Conservation (phyloP, 2,888 invertebrate genomes). For the Melanchra persicariae region DNA sequence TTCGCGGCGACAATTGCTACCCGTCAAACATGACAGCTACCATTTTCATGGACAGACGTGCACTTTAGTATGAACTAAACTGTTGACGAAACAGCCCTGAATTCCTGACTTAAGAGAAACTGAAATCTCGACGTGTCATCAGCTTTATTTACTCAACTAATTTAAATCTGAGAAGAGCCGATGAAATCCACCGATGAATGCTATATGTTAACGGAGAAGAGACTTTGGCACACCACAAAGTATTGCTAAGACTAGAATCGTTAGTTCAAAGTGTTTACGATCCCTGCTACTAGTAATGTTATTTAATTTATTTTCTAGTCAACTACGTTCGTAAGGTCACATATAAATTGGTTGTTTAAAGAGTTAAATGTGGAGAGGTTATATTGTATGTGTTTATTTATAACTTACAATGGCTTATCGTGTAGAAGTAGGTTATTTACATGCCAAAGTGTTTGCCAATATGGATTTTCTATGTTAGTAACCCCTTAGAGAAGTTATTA, state of each 20-base stretch:
- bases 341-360: slow-evolving; percentile 62
- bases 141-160: slow-evolving; percentile 56
- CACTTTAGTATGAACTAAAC: slow-evolving; percentile 29
- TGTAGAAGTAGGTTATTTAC: slow-evolving; percentile 31
- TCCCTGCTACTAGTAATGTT: slow-evolving; percentile 48
- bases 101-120: slow-evolving; percentile 42
- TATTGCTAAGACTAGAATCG: slow-evolving; percentile 30
- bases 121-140: slow-evolving; percentile 43
- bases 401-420: slow-evolving; percentile 30
- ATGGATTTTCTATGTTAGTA: slow-evolving; percentile 35
- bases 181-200: slow-evolving; percentile 51
- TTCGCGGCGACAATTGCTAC: slow-evolving; percentile 26
- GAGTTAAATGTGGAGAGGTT: slow-evolving; percentile 51
- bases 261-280: slow-evolving; percentile 56
- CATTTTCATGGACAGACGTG: slow-evolving; percentile 13
- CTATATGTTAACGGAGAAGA: slow-evolving; percentile 35
- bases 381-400: slow-evolving; percentile 48
- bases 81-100: slow-evolving; percentile 36
- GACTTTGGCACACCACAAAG: slow-evolving; percentile 49
- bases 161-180: slow-evolving; percentile 42
- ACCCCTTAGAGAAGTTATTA: slow-evolving; percentile 15
- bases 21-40: slow-evolving; percentile 28
- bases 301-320: slow-evolving; percentile 62
- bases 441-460: slow-evolving; percentile 33
- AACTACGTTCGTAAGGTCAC: slow-evolving; percentile 57